A percentile compares a stretch with the other conserved stretches of the same genome.
Conservation (phyloP, 2,888 invertebrate species). For the Nomada fucata region DNA sequence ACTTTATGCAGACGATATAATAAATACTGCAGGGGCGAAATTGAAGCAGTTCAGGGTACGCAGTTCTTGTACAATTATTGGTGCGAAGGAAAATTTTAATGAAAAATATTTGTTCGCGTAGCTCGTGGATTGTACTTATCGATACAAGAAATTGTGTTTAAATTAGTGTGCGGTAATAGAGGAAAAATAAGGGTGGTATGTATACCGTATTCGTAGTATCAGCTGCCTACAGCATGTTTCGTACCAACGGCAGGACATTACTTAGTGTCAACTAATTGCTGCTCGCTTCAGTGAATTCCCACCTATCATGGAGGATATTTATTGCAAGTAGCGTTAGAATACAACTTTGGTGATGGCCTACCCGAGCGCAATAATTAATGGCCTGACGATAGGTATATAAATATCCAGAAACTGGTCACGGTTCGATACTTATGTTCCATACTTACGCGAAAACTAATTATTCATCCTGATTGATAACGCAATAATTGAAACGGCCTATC, state of each 20-base stretch:
- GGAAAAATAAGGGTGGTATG: too few species aligned
- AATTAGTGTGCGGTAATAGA: too few species aligned
- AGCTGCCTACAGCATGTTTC: background rate
- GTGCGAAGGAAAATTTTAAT: too few species aligned
- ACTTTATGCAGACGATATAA: too few species aligned
- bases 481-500: background rate
- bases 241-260: constrained; percentile 36
- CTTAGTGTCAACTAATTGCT: constrained; percentile 52
- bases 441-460: constrained; percentile 35
- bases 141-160: too few species aligned
- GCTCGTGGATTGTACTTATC: too few species aligned
- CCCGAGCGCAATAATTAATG: constrained; percentile 48
- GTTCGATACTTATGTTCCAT: constrained; percentile 43
- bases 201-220: constrained; percentile 1
- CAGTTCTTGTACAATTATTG: too few species aligned
- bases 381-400: constrained; percentile 52
- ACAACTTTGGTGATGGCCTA: constrained; percentile 43
- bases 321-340: constrained; percentile 41
- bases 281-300: constrained; percentile 49
- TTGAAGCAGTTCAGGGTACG: too few species aligned
- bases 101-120: too few species aligned
- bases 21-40: too few species aligned
- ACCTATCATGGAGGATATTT: constrained; percentile 45
- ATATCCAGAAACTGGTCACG: constrained; percentile 58
- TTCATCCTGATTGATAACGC: constrained; percentile 43